Base-by-base conservation (phyloP, 2,888 invertebrate species). In the Acronicta aceris region DNA sequence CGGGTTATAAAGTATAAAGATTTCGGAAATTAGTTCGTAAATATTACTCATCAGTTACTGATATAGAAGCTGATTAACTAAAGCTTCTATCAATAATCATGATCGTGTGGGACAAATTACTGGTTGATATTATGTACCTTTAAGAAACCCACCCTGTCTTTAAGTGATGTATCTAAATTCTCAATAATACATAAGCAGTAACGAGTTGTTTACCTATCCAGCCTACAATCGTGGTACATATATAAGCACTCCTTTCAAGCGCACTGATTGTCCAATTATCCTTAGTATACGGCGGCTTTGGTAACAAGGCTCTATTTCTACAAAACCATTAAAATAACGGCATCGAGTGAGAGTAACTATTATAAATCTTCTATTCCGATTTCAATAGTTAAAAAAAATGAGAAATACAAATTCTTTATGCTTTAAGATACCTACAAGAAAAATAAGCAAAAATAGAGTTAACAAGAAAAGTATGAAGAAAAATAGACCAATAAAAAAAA, bases 261-360 rank as follows among this genome's bases (percentile, higher is more conserved):
- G 51, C 57, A 58, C 55, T 69, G 71, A 71, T 70, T 70, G 67
- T 66, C 71, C 70, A 70, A 70, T 70, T 70, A 70, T 70, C 47
- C 71, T 54, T 70, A 57, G 71, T 66, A 55, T 70, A 70, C 71
- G 54, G 45, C 57, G 33, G 51, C 33, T 41, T 38, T 61, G 52
- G 48, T 71, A 70, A 70, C 72, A 50, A 70, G 70, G 45, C 53
- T 47, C 61, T 49, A 71, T 71, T 70, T 70, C 49, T 61, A 57
- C 57, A 57, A 62, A 71, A 70, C 71, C 71, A 58, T 66, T 71
- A 71, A 71, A 38, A 38, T 38, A 38, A 6, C n/a, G 7, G n/a
- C 38, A 38, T n/a, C 38, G 5, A 38, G 7, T 38, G 6, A 38
- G 38, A 7, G n/a, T 13, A 33, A 33, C 33, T 33, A 33, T 33